Conservation (phyloP, 2,888 invertebrate genomes). For the Agrochola litura region DNA sequence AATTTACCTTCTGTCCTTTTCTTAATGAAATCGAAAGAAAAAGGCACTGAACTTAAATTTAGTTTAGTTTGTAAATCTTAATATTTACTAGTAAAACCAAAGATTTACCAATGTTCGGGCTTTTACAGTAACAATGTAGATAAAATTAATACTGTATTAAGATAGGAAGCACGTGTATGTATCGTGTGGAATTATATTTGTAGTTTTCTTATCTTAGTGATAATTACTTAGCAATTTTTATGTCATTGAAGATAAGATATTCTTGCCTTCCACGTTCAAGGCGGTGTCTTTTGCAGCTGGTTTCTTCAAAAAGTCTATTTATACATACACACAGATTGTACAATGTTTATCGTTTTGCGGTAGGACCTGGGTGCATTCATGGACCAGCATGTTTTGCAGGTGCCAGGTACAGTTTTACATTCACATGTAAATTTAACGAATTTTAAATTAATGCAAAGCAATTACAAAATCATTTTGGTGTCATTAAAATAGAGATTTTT, state of each 20-base stretch:
- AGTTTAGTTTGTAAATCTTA: too few relatives aligned
- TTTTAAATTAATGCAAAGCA: not conserved
- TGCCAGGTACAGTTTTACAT: not conserved
- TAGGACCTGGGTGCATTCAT: not conserved
- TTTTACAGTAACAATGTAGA: conserved; percentile 11
- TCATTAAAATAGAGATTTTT: not conserved
- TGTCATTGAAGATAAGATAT: conserved; percentile 11
- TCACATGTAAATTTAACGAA: too few relatives aligned
- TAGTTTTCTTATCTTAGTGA: conserved; percentile 6
- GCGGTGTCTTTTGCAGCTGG: too few relatives aligned
- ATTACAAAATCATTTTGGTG: not conserved
- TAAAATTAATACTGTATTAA: conserved; percentile 16
- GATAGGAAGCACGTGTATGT: conserved; percentile 8
- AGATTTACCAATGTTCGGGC: not conserved
- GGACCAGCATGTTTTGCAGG: not conserved
- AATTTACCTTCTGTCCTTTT: too few relatives aligned
- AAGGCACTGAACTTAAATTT: too few relatives aligned
- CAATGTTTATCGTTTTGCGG: not conserved
- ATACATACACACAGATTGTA: not conserved
- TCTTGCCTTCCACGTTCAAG: conserved; percentile 7
- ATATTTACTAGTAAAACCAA: not conserved
- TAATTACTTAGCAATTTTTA: not conserved
- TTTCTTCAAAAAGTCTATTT: not conserved
- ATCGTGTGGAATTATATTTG: not conserved
- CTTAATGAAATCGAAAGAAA: too few relatives aligned